Percentiles rank a stretch among this genome's conserved stretches.
These are phyloP conservation scores for Bradypus variegatus DNA, from an alignment of 2,797 vertebrate genomes.

Conservation along the genomic window DNA sequence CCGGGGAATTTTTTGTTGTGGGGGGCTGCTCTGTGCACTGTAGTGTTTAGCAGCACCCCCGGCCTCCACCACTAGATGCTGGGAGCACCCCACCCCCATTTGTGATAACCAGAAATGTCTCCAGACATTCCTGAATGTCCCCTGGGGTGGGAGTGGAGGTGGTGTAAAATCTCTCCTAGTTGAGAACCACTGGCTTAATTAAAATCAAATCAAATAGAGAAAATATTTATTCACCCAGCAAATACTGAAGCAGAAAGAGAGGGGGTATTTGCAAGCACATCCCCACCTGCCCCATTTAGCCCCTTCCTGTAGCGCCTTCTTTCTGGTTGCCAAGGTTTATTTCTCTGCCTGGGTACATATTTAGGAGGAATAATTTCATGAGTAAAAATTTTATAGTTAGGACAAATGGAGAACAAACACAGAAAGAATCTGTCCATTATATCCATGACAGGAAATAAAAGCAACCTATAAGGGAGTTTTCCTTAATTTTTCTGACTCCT, in stretches of 20 bases:
- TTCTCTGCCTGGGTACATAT: not conserved
- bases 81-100: no score
- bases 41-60: not conserved
- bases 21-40: not conserved
- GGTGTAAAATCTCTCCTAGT: not conserved
- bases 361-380: not conserved
- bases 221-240: not conserved
- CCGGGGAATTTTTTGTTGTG: not conserved
- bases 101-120: not conserved
- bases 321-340: not conserved
- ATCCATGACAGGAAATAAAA: constrained; percentile 48
- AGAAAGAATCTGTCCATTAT: constrained; percentile 44
- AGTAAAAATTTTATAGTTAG: not conserved
- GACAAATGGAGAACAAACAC: constrained; percentile 31
- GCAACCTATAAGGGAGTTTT: constrained; percentile 25
- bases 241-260: not conserved
- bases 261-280: not conserved
- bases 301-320: not conserved
- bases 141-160: no score
- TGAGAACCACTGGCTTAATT: not conserved
- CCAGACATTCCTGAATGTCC: not conserved
- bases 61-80: not conserved
- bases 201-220: not conserved
- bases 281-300: no score
- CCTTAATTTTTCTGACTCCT: constrained; percentile 37